These are phyloP conservation scores for Poeciliopsis gracilis DNA, from an alignment of 2,797 vertebrate species.

Conservation along the genomic window DNA sequence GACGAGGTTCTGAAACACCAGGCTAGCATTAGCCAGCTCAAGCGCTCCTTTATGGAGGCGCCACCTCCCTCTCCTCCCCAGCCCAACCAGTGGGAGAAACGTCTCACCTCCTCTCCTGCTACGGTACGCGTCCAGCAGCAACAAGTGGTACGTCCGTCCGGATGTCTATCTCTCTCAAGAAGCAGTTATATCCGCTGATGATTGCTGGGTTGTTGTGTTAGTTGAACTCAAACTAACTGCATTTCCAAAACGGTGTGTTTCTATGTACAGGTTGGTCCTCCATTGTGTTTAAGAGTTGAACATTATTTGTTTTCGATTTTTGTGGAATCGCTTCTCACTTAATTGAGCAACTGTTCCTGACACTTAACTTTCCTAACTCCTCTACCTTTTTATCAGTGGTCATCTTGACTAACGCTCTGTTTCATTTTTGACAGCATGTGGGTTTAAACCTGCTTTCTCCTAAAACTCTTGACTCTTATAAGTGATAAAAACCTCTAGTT, in stretches of 20 bases:
- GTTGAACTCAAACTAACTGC: background rate
- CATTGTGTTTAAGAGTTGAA: background rate
- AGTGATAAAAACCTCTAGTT: background rate
- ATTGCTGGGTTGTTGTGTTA: background rate
- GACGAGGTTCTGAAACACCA: slow-evolving; percentile 99
- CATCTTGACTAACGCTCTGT: slow-evolving; percentile 17
- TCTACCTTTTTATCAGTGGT: background rate
- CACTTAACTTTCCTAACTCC: slow-evolving; percentile 3
- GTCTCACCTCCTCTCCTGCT: slow-evolving; percentile 94
- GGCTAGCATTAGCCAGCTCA: slow-evolving; percentile 99
- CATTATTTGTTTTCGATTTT: background rate
- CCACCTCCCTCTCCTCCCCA: slow-evolving; percentile 90
- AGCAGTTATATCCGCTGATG: background rate
- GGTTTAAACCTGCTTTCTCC: background rate
- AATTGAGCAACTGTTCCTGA: background rate
- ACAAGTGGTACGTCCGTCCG: slow-evolving; percentile 91
- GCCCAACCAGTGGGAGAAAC: slow-evolving; percentile 97
- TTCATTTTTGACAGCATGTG: background rate
- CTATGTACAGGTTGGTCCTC: background rate
- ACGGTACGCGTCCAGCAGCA: slow-evolving; percentile 89
- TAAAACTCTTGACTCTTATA: background rate
- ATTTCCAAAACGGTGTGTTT: background rate
- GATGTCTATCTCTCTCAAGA: slow-evolving; percentile 44
- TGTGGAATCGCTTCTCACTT: background rate
- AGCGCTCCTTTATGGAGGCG: slow-evolving; percentile 99